These are phyloP conservation scores for Merluccius polli DNA, from an alignment of 2,797 vertebrate species.

Conservation along the genomic window DNA sequence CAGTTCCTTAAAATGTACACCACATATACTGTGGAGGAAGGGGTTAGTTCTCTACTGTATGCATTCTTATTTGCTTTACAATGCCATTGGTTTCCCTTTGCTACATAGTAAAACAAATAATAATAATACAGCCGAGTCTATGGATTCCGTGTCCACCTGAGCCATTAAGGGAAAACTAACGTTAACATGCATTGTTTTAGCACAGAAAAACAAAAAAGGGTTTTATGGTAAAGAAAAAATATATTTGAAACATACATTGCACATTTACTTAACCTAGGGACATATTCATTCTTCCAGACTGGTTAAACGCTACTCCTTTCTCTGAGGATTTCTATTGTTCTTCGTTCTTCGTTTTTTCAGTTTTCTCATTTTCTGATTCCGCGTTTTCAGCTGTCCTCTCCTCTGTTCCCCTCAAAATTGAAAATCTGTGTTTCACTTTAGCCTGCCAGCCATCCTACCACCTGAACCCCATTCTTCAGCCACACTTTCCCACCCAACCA, in stretches of 20 bases:
- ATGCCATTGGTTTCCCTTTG: constrained; percentile 42
- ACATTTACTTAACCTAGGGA: constrained; percentile 98
- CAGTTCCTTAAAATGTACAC: constrained; percentile 31
- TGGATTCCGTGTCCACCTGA: constrained; percentile 80
- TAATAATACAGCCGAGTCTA: constrained; percentile 31
- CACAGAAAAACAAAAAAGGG: constrained; percentile 68
- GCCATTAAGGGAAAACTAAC: constrained; percentile 78
- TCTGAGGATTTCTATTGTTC: constrained; percentile 96
- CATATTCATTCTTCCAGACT: constrained; percentile 99
- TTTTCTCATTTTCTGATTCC: constrained; percentile 92
- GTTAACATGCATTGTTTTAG: constrained; percentile 88
- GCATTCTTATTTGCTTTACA: constrained; percentile 36
- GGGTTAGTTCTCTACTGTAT: constrained; percentile 76
- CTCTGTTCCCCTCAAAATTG: constrained; percentile 82
- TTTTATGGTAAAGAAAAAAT: constrained; percentile 78
- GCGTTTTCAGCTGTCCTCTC: constrained; percentile 81
- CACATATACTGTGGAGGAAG: constrained; percentile 83
- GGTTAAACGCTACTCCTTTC: constrained; percentile 93
- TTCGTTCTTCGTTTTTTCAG: constrained; percentile 96
- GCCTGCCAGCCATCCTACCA: constrained; percentile 91
- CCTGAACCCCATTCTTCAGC: constrained; percentile 89
- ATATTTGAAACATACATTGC: constrained; percentile 94
- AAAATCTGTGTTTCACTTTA: constrained; percentile 90
- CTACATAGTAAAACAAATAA: constrained; percentile 35
- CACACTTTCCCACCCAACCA: constrained; percentile 92